Evolutionary conservation across 2,888 invertebrate genomes (phyloP), one percentile per base, ranked within the genome.

Genomic region (Odontocolon sp.): DNA sequence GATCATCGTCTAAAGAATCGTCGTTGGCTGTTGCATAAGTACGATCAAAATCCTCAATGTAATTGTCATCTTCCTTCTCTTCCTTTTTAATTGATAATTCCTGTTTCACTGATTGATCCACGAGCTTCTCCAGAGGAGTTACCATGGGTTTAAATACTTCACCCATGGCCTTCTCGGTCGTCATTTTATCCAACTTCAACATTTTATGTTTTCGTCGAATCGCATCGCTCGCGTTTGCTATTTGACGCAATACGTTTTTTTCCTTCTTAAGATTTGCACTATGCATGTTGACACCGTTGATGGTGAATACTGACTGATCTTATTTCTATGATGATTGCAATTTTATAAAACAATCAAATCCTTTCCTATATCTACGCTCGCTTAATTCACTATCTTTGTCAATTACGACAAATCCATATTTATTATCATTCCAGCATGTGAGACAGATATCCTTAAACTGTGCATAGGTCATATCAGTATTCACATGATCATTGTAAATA

Each of bases 61-160:
- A 82, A 47, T 87, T 86, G 52, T 80, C 66, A 23, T 88, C 79
- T 28, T 78, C 90, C 88, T 80, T 77, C 81, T 64, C 89, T 78
- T 28, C 85, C 87, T 36, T 2, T 38, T 54, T 40, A 28, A 71
- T n/a, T n/a, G n/a, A n/a, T n/a, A n/a, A n/a, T n/a, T n/a, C n/a
- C n/a, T n/a, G n/a, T 38, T 40, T 70, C 14, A 68, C 16, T 38
- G 38, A 42, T 71, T 28, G 78, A 87, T 69, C 21, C 1, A 74
- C 45, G 3, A 71, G 31, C 54, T 72, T 66, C 36, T 72, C 26
- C 28, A 73, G 26, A 0, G 74, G 77, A n/a, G 36, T 64, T 3
- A 76, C 52, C 2, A 78, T 45, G 0, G 70, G 72, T 33, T 69
- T 64, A 3, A 80, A 70, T n/a, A 73, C 56, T 61, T 79, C 72